Evolutionary conservation across 2,113 vertebrate genomes (phyloP).

Genomic region (Actenoides hombroni): DNA sequence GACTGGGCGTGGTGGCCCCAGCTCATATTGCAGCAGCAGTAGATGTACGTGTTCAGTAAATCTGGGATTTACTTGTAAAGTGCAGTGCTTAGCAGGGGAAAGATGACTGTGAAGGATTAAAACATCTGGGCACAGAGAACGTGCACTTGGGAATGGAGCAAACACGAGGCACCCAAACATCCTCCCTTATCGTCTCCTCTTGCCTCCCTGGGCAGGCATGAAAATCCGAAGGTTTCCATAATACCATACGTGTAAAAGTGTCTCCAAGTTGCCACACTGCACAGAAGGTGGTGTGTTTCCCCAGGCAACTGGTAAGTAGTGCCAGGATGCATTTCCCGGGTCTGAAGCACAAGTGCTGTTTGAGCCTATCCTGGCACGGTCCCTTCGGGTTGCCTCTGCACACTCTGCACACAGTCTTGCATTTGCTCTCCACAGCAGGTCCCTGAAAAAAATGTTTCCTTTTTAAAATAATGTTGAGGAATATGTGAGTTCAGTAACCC

Average conservation of each 20-base stretch:
- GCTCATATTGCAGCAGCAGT: neutral
- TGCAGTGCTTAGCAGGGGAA: neutral
- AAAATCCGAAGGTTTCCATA: neutral
- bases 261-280: neutral
- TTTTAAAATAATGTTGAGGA: neutral
- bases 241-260: neutral
- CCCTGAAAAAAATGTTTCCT: neutral
- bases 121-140: neutral
- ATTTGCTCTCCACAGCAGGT: neutral
- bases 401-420: neutral
- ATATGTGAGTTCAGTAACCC: neutral
- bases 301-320: neutral
- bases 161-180: neutral
- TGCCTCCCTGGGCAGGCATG: neutral
- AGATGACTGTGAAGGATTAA: neutral
- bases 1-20: neutral
- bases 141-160: neutral
- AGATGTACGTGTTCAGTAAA: neutral
- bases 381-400: neutral
- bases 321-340: accelerated
- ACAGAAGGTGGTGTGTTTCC: accelerated
- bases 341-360: accelerated
- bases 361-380: accelerated
- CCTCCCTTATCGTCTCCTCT: neutral
- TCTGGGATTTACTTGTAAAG: neutral